Conservation (phyloP, 2,113 vertebrate genomes). For the Oncorhynchus gorbuscha region DNA sequence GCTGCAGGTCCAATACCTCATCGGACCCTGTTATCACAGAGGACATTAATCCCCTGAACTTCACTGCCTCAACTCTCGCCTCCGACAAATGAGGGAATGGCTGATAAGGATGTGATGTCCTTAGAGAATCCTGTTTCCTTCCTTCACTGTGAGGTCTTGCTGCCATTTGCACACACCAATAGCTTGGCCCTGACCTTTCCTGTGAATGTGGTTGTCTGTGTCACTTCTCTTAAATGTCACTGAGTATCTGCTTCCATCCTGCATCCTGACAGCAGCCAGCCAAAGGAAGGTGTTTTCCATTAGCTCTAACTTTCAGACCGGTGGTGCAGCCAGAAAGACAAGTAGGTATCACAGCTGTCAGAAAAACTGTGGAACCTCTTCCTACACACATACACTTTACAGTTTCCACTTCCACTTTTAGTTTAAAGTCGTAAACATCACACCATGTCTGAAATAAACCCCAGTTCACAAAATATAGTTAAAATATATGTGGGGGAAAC, state of each 20-base stretch:
- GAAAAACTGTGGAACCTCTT: no score
- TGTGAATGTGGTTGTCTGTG: background rate
- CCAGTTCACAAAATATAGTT: no score
- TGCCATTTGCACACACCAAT: conserved; percentile 43
- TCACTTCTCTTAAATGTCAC: background rate
- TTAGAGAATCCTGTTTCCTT: conserved; percentile 31
- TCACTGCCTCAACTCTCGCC: conserved; percentile 46
- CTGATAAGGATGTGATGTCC: conserved; percentile 62
- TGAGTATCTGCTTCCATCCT: background rate
- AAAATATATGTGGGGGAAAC: no score
- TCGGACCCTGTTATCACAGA: conserved; percentile 54
- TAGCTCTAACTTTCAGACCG: background rate
- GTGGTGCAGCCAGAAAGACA: background rate
- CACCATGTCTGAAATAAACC: no score
- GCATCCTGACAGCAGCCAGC: background rate
- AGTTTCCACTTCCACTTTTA: no score
- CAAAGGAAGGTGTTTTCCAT: background rate
- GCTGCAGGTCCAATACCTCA: conserved; percentile 39
- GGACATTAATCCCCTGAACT: conserved; percentile 61
- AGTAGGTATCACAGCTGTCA: background rate
- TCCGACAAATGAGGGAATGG: conserved; percentile 59
- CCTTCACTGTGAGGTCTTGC: conserved; percentile 21
- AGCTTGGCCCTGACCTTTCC: conserved; percentile 25
- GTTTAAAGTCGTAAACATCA: no score
- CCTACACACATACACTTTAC: background rate